Percentiles rank a stretch among this genome's conserved stretches.
phyloP scores from a whole-genome alignment of 2,113 vertebrate species.

The Helogale parvula region DNA sequence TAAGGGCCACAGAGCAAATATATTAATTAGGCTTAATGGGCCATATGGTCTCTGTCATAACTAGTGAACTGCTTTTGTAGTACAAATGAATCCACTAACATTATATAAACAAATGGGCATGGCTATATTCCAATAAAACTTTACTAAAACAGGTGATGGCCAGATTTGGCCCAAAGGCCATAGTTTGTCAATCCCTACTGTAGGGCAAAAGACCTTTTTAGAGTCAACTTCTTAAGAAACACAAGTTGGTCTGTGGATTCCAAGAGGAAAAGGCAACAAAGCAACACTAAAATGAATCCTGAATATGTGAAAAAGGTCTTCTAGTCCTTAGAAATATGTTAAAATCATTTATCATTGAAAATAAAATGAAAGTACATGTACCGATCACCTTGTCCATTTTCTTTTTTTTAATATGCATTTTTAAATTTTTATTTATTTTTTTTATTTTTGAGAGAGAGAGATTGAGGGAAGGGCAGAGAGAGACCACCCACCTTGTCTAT shows the following conservation, averaged over 20 bases:
- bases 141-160: background rate
- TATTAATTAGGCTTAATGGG: background rate
- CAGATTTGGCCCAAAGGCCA: background rate
- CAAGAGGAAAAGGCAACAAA: background rate
- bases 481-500: background rate
- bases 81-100: conserved; percentile 1
- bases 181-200: background rate
- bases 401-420: too few relatives aligned
- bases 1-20: background rate
- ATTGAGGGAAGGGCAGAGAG: too few relatives aligned
- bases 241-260: background rate
- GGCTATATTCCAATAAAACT: background rate
- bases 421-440: too few relatives aligned
- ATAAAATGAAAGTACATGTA: conserved; percentile 1
- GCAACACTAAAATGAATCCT: background rate
- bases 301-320: background rate
- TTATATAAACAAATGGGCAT: background rate
- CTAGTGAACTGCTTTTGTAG: background rate
- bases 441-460: too few relatives aligned
- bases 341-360: conserved; percentile 33
- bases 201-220: background rate
- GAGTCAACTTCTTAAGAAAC: conserved; percentile 26
- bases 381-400: background rate
- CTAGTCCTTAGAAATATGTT: background rate
- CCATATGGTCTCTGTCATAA: background rate